phyloP scores from a whole-genome alignment of 2,888 invertebrate species.

The Drosophila trichaetosa region DNA sequence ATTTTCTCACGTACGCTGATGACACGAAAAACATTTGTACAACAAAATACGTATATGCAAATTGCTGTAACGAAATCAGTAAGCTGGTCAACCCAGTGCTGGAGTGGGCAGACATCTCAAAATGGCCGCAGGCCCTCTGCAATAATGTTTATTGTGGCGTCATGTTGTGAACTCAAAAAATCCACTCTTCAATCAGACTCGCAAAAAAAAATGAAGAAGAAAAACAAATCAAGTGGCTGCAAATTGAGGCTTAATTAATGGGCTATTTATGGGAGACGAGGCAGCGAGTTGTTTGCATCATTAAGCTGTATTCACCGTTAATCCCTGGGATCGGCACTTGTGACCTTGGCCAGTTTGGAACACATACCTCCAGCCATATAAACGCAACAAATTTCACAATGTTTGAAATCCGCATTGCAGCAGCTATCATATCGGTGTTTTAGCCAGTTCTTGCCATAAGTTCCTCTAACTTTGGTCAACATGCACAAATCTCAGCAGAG shows the following conservation, averaged over 20 bases:
- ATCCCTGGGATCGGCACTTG: conserved; percentile 50
- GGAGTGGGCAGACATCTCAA: conserved; percentile 5
- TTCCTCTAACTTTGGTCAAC: conserved; percentile 62
- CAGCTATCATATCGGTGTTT: conserved; percentile 3
- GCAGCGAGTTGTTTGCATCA: conserved; percentile 6
- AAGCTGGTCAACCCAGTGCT: not conserved
- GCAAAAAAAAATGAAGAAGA: not conserved
- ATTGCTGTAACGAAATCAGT: conserved; percentile 45
- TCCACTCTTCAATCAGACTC: conserved; percentile 7
- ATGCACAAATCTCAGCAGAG: conserved; percentile 67
- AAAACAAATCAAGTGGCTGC: conserved; percentile 29
- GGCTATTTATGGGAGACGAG: conserved; percentile 34
- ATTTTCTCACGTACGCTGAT: conserved; percentile 72
- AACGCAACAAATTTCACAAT: conserved; percentile 31
- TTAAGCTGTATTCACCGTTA: conserved; percentile 39
- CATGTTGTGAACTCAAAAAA: conserved; percentile 34
- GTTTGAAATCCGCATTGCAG: conserved; percentile 22
- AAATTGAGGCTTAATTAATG: conserved; percentile 49
- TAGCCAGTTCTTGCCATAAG: conserved; percentile 24
- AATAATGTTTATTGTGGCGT: conserved; percentile 37
- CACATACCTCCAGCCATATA: not conserved
- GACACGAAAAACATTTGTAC: conserved; percentile 47
- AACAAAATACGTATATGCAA: conserved; percentile 61
- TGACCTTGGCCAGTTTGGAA: conserved; percentile 53
- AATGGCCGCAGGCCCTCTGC: conserved; percentile 39